Evolutionary conservation across 1,140 invertebrate genomes (phyloP), one percentile per base, ranked within the genome.

Genomic region (Leptonema lineaticorne): DNA sequence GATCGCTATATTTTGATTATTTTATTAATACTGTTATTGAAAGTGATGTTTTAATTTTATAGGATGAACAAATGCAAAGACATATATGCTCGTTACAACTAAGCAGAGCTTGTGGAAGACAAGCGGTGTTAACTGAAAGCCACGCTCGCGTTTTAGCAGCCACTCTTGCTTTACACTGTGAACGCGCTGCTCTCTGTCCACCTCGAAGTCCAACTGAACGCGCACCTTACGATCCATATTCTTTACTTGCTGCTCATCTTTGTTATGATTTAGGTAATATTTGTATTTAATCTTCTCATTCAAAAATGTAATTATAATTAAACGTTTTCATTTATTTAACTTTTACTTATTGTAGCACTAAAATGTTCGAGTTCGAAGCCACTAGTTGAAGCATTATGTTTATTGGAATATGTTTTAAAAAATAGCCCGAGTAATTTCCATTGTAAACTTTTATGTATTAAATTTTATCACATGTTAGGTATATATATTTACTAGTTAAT

Each of bases 371-470:
- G 69, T 14, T 77, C 79, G 1, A 77, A 84, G 68, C 85, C 86
- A 72, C 76, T 92, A 68, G 74, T 89, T 67, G 85, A 87, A 75
- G 88, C 87, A 4, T 69, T 92, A 11, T 81, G 86, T 33, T 75
- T 93, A 8, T 77, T 94, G 66, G 89, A 93, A 76, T 82, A 87
- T 75, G 86, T 89, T 16, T 77, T 93, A 9, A 81, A 84, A 28
- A 83, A 87, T 68, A 92, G 90, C 75, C 89, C 90, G 0, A 86
- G 88, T 68, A 93, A 93, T 80, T 91, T 89, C 74, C 90, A 92
- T 75, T 84, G 88, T 22, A 93, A 93, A 77, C 76, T 94, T 57
- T 77, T 93, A 6, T 83, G 91, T 7, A 79, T 92, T 22, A 85
- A 88, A 60, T 81, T 92, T 0, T 93, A 92, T 75, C 88, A 90